phyloP scores from a whole-genome alignment of 2,888 invertebrate genomes.

The Melolontha melolontha region DNA sequence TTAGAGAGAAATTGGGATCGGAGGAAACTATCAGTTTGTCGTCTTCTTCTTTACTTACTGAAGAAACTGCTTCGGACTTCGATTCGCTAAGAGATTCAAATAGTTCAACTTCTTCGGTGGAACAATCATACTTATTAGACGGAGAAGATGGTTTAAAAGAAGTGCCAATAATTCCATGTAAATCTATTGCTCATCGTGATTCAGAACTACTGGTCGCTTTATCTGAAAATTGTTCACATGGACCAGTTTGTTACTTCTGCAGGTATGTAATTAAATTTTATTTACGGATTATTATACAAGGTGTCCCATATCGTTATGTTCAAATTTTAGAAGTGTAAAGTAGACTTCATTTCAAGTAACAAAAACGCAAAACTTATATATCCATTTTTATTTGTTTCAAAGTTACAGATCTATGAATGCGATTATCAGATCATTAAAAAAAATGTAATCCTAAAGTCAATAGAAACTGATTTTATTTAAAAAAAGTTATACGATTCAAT shows the following conservation, averaged over 20 bases:
- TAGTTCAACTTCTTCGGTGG: constrained; percentile 37
- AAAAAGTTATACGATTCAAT: too few species aligned
- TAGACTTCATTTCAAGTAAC: too few species aligned
- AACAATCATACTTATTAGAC: constrained; percentile 19
- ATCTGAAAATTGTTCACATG: constrained; percentile 63
- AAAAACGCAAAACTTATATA: too few species aligned
- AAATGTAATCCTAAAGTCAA: too few species aligned
- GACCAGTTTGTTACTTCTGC: constrained; percentile 66
- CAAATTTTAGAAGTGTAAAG: too few species aligned
- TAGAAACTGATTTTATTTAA: too few species aligned
- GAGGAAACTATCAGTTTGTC: constrained; percentile 38
- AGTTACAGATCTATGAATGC: too few species aligned
- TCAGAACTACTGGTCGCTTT: constrained; percentile 63
- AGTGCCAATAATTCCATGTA: constrained; percentile 56
- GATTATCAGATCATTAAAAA: too few species aligned
- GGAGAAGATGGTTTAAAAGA: constrained; percentile 37
- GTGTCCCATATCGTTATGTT: too few species aligned
- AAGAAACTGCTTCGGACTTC: constrained; percentile 35
- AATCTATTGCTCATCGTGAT: constrained; percentile 65
- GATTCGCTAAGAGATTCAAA: constrained; percentile 38
- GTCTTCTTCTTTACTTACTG: constrained; percentile 34
- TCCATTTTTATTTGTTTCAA: too few species aligned
- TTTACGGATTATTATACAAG: background rate
- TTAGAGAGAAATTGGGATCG: constrained; percentile 41
- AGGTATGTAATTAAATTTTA: constrained; percentile 56